A percentile compares a stretch with the other conserved stretches of the same genome.
These are phyloP conservation scores for Monochamus alternatus DNA, from an alignment of 2,888 invertebrate genomes.

Conservation along the genomic window DNA sequence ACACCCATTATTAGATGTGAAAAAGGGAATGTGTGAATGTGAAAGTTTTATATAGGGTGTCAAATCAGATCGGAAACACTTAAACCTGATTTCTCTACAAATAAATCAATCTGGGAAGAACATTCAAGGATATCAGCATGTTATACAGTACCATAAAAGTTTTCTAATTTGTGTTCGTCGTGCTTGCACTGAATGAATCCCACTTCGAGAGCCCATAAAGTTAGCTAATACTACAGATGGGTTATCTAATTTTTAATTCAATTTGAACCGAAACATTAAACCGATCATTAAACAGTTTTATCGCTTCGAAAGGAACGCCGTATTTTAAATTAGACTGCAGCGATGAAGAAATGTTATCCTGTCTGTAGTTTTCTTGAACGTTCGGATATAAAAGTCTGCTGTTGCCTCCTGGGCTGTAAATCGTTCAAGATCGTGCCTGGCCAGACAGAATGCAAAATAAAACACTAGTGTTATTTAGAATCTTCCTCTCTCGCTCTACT, in stretches of 20 bases:
- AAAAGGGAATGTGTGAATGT: too few species aligned
- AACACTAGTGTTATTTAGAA: conserved; percentile 17
- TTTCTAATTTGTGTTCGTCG: neutral
- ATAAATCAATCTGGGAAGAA: too few species aligned
- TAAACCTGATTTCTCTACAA: too few species aligned
- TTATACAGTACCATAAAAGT: too few species aligned
- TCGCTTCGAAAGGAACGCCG: neutral
- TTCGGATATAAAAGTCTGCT: conserved; percentile 20
- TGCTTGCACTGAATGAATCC: neutral
- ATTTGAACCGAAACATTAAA: neutral
- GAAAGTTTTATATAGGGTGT: too few species aligned
- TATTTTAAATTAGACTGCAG: conserved; percentile 6
- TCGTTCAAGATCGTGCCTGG: conserved; percentile 14
- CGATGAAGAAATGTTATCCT: neutral
- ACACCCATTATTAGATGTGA: too few species aligned
- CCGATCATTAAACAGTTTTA: conserved; percentile 1
- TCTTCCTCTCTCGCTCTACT: neutral
- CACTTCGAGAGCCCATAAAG: neutral
- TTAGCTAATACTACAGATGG: neutral
- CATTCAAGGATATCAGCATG: too few species aligned
- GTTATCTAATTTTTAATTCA: neutral
- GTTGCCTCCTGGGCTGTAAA: conserved; percentile 22
- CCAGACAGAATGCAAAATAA: conserved; percentile 17
- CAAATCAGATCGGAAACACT: too few species aligned
- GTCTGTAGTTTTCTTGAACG: conserved; percentile 9